Conservation (phyloP, 2,113 vertebrate species). For the Tetrax tetrax region DNA sequence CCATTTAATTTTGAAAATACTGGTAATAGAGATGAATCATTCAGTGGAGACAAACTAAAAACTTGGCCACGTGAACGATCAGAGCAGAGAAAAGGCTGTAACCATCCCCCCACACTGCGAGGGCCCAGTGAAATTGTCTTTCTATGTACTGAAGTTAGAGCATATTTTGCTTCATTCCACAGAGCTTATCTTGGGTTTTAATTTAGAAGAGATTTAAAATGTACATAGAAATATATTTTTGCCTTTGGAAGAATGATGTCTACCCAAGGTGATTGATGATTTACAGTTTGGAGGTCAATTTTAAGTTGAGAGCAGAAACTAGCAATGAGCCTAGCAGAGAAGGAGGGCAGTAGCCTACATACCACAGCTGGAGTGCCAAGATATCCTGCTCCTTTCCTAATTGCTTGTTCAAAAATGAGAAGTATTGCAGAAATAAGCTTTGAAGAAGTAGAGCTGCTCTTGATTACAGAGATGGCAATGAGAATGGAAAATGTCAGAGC, state of each 20-base stretch:
- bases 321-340: background rate
- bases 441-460: slow-evolving; percentile 19
- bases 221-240: background rate
- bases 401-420: background rate
- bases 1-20: slow-evolving; percentile 60
- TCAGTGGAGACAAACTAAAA: slow-evolving; percentile 10
- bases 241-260: background rate
- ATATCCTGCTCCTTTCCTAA: background rate
- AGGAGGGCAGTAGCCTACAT: background rate
- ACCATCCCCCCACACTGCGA: background rate
- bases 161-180: background rate
- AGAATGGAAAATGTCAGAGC: slow-evolving; percentile 28
- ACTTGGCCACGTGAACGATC: background rate
- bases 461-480: slow-evolving; percentile 15
- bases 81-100: slow-evolving; percentile 9
- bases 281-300: background rate
- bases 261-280: background rate
- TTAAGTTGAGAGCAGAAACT: background rate
- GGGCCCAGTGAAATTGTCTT: background rate
- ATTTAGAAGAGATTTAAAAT: background rate
- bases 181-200: background rate
- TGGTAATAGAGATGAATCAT: slow-evolving; percentile 47
- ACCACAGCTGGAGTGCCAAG: background rate
- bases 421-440: background rate
- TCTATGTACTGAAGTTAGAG: background rate